Base-by-base conservation (phyloP, 2,888 invertebrate genomes). In the Tetrapedia diversipes region DNA sequence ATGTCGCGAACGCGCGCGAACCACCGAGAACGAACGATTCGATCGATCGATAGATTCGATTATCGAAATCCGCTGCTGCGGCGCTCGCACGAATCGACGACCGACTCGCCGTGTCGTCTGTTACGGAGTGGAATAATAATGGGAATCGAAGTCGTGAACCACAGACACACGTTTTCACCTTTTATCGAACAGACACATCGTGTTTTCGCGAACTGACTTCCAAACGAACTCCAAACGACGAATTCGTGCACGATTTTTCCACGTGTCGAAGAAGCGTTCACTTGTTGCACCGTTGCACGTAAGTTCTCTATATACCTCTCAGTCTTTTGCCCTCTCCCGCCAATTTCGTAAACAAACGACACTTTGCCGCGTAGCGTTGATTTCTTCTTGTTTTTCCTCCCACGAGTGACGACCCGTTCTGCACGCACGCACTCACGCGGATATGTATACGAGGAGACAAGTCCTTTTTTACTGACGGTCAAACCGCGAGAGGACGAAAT, bases 261-360 rank as follows among this genome's bases (percentile, higher is more conserved):
- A 57, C 57, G 43, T 27, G 53, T n/a, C 57, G 19, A n/a, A n/a
- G n/a, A n/a, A n/a, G 32, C 34, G 27, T 64, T 41, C 74, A 74
- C 72, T 74, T 71, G 73, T 72, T 72, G 63, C 57, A 51, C 34
- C 43, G 16, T 43, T 11, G 51, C 41, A 45, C 24, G 43, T 53
- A 24, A 49, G 41, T 14, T 8, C 4, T 37, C n/a, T 24, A 16
- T 4, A 6, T 22, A 10, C 10, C 22, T 22, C 0, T 22, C 16
- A 37, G 34, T 22, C 22, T 24, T 8, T 24, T 14, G n/a, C 16
- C 6, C 24, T 14, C 27, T 24, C 45, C 57, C 27, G 45, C 64
- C 51, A 64, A 16, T 53, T 64, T 47, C 22, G 29, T 34, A 41
- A 47, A 49, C 54, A 32, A 34, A 34, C n/a, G 47, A 53, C 32